These are phyloP conservation scores for Lophura nycthemera DNA, from an alignment of 2,113 vertebrate genomes.

Conservation along the genomic window DNA sequence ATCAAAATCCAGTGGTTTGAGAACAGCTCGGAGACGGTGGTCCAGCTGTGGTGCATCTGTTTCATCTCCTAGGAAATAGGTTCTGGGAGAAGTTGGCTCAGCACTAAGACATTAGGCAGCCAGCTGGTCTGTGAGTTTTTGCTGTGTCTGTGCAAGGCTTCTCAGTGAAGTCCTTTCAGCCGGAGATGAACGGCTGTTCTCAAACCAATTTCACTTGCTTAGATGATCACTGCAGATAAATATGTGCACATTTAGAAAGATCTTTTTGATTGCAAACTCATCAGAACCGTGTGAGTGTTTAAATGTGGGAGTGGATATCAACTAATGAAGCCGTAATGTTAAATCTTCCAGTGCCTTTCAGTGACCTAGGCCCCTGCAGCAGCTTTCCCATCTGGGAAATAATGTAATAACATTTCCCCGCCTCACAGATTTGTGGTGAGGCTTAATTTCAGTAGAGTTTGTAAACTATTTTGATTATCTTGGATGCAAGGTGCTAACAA, in stretches of 20 bases:
- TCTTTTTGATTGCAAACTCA: not conserved
- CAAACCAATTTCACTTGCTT: not conserved
- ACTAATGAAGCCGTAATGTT: not conserved
- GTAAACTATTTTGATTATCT: conserved; percentile 48
- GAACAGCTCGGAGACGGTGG: conserved; percentile 55
- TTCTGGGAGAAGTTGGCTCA: conserved; percentile 47
- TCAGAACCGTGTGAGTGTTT: not conserved
- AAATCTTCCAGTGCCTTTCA: not conserved
- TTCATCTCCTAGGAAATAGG: conserved; percentile 11
- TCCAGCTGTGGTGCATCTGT: conserved; percentile 69
- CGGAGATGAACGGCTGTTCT: not conserved
- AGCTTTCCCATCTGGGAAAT: conserved; percentile 13
- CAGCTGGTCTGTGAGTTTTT: conserved; percentile 52
- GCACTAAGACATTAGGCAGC: conserved; percentile 51
- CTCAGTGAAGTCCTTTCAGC: not conserved
- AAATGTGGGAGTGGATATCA: not conserved
- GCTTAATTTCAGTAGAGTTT: conserved; percentile 25
- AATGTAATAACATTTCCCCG: not conserved
- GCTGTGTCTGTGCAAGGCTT: not conserved
- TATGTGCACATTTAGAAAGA: not conserved
- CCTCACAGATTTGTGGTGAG: conserved; percentile 29
- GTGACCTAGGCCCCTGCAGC: not conserved
- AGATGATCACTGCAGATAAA: not conserved
- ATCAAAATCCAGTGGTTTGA: conserved; percentile 55
- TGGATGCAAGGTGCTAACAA: conserved; percentile 52